phyloP scores from a whole-genome alignment of 2,113 vertebrate species.

The Phylloscopus whistleri region DNA sequence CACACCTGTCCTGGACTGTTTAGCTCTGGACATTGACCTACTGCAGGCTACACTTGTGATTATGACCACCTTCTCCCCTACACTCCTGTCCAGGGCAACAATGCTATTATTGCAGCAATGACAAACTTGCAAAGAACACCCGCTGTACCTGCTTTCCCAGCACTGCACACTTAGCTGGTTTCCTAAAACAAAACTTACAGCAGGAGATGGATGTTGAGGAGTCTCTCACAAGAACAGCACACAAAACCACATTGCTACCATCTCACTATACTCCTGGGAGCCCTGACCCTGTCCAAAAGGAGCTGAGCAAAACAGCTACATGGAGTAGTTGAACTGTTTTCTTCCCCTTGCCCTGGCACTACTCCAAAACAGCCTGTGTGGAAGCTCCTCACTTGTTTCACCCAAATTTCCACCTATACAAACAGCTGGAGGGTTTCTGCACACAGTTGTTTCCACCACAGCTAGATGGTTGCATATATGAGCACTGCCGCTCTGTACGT shows the following conservation, averaged over 20 bases:
- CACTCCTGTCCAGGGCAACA: not conserved
- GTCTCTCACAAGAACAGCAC: too few species aligned
- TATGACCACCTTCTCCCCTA: not conserved
- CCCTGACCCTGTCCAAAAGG: not conserved
- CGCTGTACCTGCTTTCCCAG: not conserved
- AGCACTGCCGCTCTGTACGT: not conserved
- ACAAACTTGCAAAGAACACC: not conserved
- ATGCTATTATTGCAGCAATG: not conserved
- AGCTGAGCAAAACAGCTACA: not conserved
- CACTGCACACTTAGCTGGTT: not conserved
- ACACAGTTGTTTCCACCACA: not conserved
- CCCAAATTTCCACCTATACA: not conserved
- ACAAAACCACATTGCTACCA: rapidly evolving
- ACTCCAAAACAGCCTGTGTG: not conserved
- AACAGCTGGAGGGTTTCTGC: not conserved
- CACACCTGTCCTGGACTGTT: not conserved
- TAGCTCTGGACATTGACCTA: not conserved
- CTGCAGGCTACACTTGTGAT: not conserved
- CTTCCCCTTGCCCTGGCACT: not conserved
- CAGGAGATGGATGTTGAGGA: not conserved
- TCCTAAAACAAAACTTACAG: not conserved
- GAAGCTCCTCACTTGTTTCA: not conserved
- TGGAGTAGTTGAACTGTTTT: not conserved
- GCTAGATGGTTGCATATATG: not conserved
- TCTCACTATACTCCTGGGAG: rapidly evolving